Evolutionary conservation across 1,140 invertebrate genomes (phyloP).

Genomic region (Calephelis nemesis): DNA sequence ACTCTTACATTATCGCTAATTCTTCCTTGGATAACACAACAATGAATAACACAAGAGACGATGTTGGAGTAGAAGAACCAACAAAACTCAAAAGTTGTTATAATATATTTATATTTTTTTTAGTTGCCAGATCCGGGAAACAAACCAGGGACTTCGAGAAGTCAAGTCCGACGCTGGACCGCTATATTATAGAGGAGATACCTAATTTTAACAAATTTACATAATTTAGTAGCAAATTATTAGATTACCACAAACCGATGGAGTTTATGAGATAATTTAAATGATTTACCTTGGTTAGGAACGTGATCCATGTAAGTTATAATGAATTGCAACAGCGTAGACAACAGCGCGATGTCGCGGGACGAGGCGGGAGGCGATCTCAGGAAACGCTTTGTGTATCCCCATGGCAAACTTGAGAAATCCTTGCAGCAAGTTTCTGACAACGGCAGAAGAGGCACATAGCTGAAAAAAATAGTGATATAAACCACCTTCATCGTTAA

Average conservation of each 20-base stretch:
- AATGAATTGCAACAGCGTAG: slow-evolving; percentile 8
- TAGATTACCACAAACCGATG: too few species aligned
- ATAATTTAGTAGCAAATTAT: too few species aligned
- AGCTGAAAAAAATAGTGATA: neutral
- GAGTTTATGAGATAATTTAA: too few species aligned
- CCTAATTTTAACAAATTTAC: too few species aligned
- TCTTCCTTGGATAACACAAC: neutral
- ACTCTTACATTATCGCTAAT: neutral
- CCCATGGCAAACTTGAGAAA: neutral
- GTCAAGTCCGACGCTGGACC: too few species aligned
- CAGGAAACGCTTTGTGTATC: slow-evolving; percentile 1
- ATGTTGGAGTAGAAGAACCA: neutral
- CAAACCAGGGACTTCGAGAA: too few species aligned
- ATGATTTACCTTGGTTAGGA: neutral
- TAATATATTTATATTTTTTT: too few species aligned
- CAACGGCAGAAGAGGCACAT: neutral
- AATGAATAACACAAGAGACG: neutral
- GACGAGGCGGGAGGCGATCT: slow-evolving; percentile 4
- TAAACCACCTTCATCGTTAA: neutral
- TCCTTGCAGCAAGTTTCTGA: neutral
- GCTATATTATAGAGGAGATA: too few species aligned
- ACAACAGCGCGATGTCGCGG: neutral
- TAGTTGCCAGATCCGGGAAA: too few species aligned
- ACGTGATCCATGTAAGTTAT: slow-evolving; percentile 9
- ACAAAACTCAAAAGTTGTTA: too few species aligned